A percentile compares a stretch with the other conserved stretches of the same genome.
phyloP scores from a whole-genome alignment of 53 echinoderm and acorn worm species.

The Astropecten irregularis region DNA sequence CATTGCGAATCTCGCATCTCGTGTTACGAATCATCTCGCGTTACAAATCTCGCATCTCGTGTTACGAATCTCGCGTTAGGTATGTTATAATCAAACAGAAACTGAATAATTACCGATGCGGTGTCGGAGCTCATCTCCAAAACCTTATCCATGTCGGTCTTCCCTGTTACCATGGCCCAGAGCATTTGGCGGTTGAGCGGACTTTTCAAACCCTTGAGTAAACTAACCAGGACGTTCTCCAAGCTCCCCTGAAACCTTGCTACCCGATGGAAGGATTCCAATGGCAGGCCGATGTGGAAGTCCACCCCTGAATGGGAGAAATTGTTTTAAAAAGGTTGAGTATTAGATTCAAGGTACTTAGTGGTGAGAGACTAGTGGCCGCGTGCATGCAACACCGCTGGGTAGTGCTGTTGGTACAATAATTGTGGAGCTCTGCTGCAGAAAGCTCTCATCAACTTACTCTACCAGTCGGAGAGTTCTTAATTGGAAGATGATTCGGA shows the following conservation, averaged over 20 bases:
- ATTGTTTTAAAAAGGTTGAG: neutral
- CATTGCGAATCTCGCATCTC: no score
- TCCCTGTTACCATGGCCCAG: neutral
- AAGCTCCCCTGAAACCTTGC: neutral
- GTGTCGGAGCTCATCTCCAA: neutral
- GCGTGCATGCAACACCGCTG: neutral
- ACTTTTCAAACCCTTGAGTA: no score
- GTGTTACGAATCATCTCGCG: neutral
- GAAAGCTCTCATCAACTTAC: no score
- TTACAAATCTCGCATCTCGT: neutral
- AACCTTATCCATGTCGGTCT: neutral
- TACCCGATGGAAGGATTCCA: constrained; percentile 42
- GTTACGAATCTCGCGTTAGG: no score
- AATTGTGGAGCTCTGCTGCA: no score
- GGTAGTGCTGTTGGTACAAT: no score
- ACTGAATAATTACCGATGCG: neutral
- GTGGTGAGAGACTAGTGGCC: neutral
- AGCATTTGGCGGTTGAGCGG: constrained; percentile 8
- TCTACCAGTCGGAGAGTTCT: no score
- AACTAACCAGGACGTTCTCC: neutral
- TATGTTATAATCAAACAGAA: no score
- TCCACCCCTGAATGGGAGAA: constrained; percentile 57
- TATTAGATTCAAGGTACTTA: neutral
- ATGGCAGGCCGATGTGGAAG: constrained; percentile 65
- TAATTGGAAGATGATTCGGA: no score